Evolutionary conservation across 2,113 vertebrate species (phyloP).

Genomic region (Tylochromis polylepis): DNA sequence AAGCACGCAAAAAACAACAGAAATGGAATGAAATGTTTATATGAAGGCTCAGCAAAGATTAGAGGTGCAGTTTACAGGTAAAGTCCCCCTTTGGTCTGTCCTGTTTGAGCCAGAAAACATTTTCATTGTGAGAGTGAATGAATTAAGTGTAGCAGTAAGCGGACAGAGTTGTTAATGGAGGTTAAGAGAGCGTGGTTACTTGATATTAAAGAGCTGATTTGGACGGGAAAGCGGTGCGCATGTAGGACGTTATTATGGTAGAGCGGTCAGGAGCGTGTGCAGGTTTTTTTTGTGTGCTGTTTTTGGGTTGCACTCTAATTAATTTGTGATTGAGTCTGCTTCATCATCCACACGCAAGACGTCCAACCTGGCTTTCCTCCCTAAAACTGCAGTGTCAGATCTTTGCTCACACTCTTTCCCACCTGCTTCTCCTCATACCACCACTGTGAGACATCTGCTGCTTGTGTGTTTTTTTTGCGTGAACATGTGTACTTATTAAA

Average conservation of each 20-base stretch:
- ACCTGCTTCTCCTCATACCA: not conserved
- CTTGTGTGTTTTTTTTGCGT: not conserved
- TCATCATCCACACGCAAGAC: not conserved
- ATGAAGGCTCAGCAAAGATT: not conserved
- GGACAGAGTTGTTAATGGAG: not conserved
- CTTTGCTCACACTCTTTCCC: not conserved
- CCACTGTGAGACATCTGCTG: not conserved
- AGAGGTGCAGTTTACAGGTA: not conserved
- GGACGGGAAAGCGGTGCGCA: not conserved
- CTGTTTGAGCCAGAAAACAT: not conserved
- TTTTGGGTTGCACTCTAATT: not conserved
- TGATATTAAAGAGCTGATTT: not conserved
- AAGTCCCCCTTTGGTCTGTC: not conserved
- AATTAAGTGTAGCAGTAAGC: not conserved
- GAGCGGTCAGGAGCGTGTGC: not conserved
- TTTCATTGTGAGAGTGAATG: not conserved
- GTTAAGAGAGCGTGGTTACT: not conserved
- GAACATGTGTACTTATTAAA: not conserved
- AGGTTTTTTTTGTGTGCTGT: not conserved
- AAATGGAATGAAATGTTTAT: not conserved
- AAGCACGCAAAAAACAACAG: not conserved
- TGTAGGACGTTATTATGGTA: not conserved
- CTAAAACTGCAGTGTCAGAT: not conserved
- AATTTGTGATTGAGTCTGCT: not conserved
- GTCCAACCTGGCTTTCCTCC: not conserved